Evolutionary conservation across 2,113 vertebrate genomes (phyloP).

Genomic region (Dinomys branickii): DNA sequence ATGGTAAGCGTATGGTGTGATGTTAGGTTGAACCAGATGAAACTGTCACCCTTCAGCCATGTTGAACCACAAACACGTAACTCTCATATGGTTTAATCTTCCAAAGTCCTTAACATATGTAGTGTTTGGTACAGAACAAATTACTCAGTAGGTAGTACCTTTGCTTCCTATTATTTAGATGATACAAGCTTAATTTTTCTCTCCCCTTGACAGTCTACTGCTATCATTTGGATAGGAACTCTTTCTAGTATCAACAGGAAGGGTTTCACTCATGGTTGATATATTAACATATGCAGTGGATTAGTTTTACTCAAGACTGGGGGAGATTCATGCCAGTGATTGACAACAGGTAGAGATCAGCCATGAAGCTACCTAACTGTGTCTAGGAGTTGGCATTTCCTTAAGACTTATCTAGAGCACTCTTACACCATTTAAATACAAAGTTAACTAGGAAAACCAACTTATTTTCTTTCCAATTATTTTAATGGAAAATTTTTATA

Average conservation of each 20-base stretch:
- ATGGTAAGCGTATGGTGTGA: neutral
- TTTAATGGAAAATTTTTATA: constrained; percentile 59
- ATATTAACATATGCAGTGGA: neutral
- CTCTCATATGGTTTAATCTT: neutral
- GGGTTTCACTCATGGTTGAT: neutral
- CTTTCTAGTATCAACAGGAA: constrained; percentile 28
- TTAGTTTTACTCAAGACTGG: neutral
- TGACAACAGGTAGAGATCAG: neutral
- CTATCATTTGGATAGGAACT: neutral
- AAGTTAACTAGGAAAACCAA: constrained; percentile 38
- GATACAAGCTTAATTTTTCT: neutral
- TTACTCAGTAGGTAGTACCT: neutral
- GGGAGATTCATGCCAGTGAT: neutral
- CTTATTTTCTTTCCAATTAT: constrained; percentile 54
- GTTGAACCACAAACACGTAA: neutral
- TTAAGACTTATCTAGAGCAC: constrained; percentile 26
- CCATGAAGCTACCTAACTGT: neutral
- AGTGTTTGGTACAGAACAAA: neutral
- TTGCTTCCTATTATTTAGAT: neutral
- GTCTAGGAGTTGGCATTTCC: constrained; percentile 19
- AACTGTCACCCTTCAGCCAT: neutral
- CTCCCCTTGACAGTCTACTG: neutral
- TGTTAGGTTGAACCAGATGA: neutral
- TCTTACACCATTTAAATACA: constrained; percentile 1
- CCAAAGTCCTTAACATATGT: neutral